A percentile compares a stretch with the other conserved stretches of the same genome.
phyloP scores from a whole-genome alignment of 2,797 vertebrate genomes.

The Lates japonicus region DNA sequence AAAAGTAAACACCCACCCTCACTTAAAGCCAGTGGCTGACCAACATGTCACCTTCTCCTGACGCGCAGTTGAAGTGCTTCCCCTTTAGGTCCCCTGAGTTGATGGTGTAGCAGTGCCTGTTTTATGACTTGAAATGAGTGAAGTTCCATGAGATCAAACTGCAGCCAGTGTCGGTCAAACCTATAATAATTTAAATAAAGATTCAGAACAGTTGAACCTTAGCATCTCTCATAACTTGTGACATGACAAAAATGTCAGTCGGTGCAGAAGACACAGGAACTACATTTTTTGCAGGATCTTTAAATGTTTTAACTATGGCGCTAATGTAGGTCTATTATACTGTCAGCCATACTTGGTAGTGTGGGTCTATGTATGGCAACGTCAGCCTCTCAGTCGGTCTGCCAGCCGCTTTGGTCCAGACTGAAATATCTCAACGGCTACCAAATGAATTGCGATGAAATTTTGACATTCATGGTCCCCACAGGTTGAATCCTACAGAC shows the following conservation, averaged over 20 bases:
- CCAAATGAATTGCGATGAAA: background rate
- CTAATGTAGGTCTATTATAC: background rate
- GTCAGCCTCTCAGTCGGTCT: background rate
- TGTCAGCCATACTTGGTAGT: background rate
- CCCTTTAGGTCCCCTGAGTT: background rate
- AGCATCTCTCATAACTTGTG: background rate
- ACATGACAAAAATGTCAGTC: background rate
- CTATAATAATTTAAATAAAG: background rate
- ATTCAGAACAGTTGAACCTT: background rate
- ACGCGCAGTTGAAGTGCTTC: slow-evolving; percentile 8
- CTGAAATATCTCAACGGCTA: background rate
- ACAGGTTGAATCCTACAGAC: background rate
- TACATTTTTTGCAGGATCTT: background rate
- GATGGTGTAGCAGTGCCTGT: slow-evolving; percentile 10
- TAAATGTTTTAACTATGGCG: background rate
- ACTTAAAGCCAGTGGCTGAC: background rate
- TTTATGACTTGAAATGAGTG: slow-evolving; percentile 20
- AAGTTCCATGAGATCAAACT: slow-evolving; percentile 3
- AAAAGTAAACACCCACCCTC: background rate
- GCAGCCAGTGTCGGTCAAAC: background rate
- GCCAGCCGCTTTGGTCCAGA: background rate
- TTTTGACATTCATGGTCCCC: background rate
- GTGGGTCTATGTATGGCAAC: background rate
- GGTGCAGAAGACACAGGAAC: background rate
- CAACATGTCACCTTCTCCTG: slow-evolving; percentile 25